These are phyloP conservation scores for Tiliqua scincoides DNA, from an alignment of 2,113 vertebrate genomes.

Conservation along the genomic window DNA sequence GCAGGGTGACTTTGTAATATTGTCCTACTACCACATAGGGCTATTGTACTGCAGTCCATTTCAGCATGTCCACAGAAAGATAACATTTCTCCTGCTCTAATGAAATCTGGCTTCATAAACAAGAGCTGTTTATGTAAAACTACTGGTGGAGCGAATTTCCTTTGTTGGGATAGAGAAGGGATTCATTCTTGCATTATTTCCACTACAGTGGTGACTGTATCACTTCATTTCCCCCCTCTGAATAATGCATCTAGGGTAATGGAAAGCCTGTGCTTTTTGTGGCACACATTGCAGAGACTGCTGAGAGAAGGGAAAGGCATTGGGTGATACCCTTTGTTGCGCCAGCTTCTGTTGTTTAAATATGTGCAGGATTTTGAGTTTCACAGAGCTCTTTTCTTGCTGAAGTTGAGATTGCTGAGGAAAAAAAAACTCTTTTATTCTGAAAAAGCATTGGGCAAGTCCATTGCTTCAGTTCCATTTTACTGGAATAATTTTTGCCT, in stretches of 20 bases:
- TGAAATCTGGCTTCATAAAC: constrained; percentile 11
- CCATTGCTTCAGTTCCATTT: neutral
- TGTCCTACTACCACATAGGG: constrained; percentile 29
- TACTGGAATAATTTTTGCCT: neutral
- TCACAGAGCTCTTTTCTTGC: constrained; percentile 4
- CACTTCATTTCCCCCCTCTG: constrained; percentile 32
- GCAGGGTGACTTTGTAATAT: constrained; percentile 18
- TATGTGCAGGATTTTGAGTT: neutral
- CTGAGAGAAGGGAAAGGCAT: constrained; percentile 26
- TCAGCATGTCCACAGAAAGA: constrained; percentile 27
- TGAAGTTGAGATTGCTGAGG: neutral
- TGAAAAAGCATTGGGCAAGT: neutral
- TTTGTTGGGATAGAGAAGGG: constrained; percentile 21
- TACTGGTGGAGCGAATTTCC: constrained; percentile 8
- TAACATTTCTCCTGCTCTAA: constrained; percentile 21
- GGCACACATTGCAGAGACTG: neutral
- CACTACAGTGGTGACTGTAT: neutral
- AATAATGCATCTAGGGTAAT: neutral
- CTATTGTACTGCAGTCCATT: constrained; percentile 1
- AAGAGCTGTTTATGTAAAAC: constrained; percentile 28
- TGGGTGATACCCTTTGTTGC: constrained; percentile 30
- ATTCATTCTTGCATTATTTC: constrained; percentile 1
- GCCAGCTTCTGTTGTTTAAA: neutral
- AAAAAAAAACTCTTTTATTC: neutral
- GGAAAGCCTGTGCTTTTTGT: constrained; percentile 38